Evolutionary conservation across 1,140 invertebrate genomes (phyloP), one percentile per base, ranked within the genome.

Genomic region (Trypoxylus dichotomus): DNA sequence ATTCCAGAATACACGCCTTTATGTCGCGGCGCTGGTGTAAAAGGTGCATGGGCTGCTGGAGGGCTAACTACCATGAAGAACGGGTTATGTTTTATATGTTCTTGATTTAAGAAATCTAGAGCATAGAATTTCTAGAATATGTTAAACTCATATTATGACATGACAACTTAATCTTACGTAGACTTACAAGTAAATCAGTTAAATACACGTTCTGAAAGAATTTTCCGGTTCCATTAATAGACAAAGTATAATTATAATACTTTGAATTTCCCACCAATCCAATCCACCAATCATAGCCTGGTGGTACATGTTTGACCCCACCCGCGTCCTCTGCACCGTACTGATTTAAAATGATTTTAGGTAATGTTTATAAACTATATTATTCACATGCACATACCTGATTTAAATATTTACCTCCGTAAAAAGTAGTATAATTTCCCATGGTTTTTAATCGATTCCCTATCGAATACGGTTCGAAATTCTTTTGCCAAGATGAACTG

Each of bases 191-290:
- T 77, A 96, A 89, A 88, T 97, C 94, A 5, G 96, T 97, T 6
- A 97, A 87, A 84, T 97, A 97, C 78, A 94, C 90, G 32, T 88
- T 86, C n/a, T 88, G 81, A 19, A 91, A 91, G 80, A 91, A 89
- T 68, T 89, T 88, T 63, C 87, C 88, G 0, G 89, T 89, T 7
- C 93, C 94, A 87, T 97, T 95, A 73, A 95, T 90, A 1, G 94
- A 96, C n/a, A 97, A 85, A 0, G 91, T 91, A 83, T 96, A 97
- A 86, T 96, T 92, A 83, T 96, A 97, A 86, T 97, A 97, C 29
- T 89, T 90, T 0, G 95, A 97, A 84, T 97, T 96, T 19, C 95
- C 94, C 74, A 94, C 89, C 19, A 96, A 87, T 0, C 93, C 94
- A 80, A 92, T 87, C 92, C 95, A 96, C 81, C 91, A 89, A 77